phyloP scores from a whole-genome alignment of 2,888 invertebrate species.

The Ischnura elegans region DNA sequence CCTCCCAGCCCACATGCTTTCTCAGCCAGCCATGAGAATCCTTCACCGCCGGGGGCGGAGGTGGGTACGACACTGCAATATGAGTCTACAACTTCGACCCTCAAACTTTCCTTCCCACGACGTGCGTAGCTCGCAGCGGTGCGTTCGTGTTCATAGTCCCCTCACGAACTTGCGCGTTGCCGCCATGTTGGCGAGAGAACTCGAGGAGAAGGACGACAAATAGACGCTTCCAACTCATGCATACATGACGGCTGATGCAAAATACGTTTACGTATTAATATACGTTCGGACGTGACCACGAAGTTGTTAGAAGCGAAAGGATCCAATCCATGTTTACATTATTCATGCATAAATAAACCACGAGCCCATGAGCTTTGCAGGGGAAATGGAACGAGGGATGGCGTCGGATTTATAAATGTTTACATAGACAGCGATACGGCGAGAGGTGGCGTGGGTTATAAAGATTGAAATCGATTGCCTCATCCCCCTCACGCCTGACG shows the following conservation, averaged over 20 bases:
- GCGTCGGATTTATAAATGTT: slow-evolving; percentile 1
- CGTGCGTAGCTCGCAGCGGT: neutral
- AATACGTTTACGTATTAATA: neutral
- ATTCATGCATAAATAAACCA: neutral
- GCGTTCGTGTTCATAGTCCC: neutral
- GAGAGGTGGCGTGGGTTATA: neutral
- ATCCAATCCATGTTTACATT: neutral
- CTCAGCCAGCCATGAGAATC: neutral
- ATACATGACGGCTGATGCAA: neutral
- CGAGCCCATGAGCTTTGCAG: neutral
- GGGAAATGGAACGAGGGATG: neutral
- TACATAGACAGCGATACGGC: neutral
- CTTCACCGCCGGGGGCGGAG: neutral
- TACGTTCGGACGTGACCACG: neutral
- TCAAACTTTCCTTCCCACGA: neutral
- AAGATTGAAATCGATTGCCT: neutral
- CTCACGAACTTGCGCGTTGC: neutral
- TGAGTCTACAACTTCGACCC: slow-evolving; percentile 6
- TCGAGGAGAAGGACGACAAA: neutral
- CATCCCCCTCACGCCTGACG: neutral
- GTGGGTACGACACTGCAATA: neutral
- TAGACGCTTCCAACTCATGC: neutral
- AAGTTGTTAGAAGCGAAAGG: neutral
- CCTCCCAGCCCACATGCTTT: neutral
- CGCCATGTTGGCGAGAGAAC: neutral